Evolutionary conservation across 2,113 vertebrate species (phyloP), one percentile per base, ranked within the genome.

Genomic region (Festucalex cinctus): DNA sequence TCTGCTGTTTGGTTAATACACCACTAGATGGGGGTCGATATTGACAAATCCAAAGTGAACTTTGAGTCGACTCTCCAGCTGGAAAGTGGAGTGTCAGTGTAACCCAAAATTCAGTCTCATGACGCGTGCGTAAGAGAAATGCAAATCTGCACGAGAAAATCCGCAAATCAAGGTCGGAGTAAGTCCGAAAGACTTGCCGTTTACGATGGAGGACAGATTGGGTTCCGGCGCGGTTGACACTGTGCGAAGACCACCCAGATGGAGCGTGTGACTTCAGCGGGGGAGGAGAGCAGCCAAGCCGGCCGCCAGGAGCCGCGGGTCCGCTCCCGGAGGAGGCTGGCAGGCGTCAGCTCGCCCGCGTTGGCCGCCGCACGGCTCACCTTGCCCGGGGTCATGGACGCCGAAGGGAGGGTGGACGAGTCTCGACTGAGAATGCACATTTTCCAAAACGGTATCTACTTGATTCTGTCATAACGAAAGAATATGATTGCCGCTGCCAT

Each of bases 381-480:
- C 37, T 69, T 92, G 70, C 87, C 88, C 0, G 91, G 91, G 10
- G 84, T 92, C 59, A 92, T 92, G 91, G 92, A 93, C 76, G 62
- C 84, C 0, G 88, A 92, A 73, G 91, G 92, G 41, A 81, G 92
- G 74, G 90, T 93, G n/a, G 92, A 93, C 79, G 92, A 92, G 82
- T 91, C 90, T 1, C 83, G 92, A 64, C 86, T 92, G 37, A 85
- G 91, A 68, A 82, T 77, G 81, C 83, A 91, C 61, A 91, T 93
- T 60, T 89, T 92, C 64, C 88, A 89, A 88, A 91, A 92, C 75
- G 91, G 92, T 92, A 75, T 63, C 13, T 58, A n/a, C 16, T 46
- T 46, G 43, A 12, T 26, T 24, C 35, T 28, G 22, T 24, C 36
- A 9, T 61, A 20, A 16, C 13, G 24, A 32, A 35, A 17, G 17